Percentiles rank a stretch among this genome's conserved stretches.
Evolutionary conservation across 2,113 vertebrate genomes (phyloP).

Genomic region (Colaptes auratus): DNA sequence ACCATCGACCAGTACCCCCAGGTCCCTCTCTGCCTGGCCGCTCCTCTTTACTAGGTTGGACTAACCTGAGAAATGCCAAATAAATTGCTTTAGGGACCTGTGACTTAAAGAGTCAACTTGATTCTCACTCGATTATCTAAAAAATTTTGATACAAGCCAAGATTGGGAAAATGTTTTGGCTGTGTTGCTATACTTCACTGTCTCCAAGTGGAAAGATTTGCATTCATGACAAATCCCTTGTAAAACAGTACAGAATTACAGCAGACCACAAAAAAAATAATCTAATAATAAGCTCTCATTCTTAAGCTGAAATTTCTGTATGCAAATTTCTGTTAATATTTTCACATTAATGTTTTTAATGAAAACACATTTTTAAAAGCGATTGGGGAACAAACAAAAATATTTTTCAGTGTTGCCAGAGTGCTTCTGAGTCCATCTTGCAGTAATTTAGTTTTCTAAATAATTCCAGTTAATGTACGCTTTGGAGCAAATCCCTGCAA

Average conservation of each 20-base stretch:
- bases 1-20: too few relatives aligned
- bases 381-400: background rate
- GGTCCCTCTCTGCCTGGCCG: too few relatives aligned
- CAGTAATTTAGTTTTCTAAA: slow-evolving; percentile 33
- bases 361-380: background rate
- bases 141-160: background rate
- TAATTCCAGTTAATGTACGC: background rate
- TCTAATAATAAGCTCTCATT: background rate
- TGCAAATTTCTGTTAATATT: background rate
- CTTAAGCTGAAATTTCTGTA: background rate
- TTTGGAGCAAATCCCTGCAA: background rate
- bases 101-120: background rate
- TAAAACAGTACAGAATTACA: background rate
- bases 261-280: background rate
- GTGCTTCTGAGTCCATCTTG: slow-evolving; percentile 3
- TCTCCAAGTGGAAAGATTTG: background rate
- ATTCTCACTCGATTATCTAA: background rate
- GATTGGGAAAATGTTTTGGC: background rate
- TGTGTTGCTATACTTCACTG: background rate
- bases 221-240: background rate
- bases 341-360: background rate
- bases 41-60: background rate
- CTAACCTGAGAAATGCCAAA: background rate
- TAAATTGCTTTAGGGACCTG: background rate
- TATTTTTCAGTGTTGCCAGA: background rate